phyloP scores from a whole-genome alignment of 2,797 vertebrate species.

The Menidia menidia region DNA sequence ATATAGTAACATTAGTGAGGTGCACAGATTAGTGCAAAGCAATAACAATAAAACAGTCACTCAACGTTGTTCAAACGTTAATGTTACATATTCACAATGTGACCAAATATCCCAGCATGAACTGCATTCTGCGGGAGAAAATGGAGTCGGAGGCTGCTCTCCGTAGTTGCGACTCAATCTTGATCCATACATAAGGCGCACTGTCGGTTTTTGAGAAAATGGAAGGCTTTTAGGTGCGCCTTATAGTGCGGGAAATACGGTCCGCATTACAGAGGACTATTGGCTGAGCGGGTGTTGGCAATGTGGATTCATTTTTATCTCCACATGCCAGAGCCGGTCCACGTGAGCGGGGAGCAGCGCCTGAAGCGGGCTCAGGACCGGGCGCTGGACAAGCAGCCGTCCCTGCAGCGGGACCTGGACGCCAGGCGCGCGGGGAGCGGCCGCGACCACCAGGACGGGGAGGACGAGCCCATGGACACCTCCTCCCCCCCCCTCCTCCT shows the following conservation, averaged over 20 bases:
- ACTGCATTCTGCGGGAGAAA: too few species aligned
- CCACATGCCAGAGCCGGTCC: constrained; percentile 63
- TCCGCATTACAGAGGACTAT: background rate
- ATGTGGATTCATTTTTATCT: background rate
- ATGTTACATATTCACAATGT: too few species aligned
- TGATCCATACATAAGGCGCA: too few species aligned
- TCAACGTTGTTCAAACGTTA: too few species aligned
- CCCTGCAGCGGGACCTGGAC: constrained; percentile 87
- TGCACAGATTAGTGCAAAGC: too few species aligned
- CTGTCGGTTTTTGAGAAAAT: too few species aligned
- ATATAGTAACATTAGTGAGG: too few species aligned
- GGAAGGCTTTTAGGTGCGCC: too few species aligned
- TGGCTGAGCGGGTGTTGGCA: background rate
- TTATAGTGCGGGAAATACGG: background rate
- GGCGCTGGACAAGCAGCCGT: constrained; percentile 83
- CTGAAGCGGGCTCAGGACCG: constrained; percentile 87
- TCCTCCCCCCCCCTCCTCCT: constrained; percentile 67
- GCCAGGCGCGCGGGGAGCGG: constrained; percentile 54
- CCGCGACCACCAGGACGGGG: constrained; percentile 86
- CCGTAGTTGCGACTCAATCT: too few species aligned
- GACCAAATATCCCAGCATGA: too few species aligned
- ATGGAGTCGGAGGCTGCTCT: too few species aligned
- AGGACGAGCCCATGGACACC: constrained; percentile 90
- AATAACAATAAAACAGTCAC: too few species aligned
- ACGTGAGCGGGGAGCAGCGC: constrained; percentile 90